Evolutionary conservation across 2,113 vertebrate genomes (phyloP).

Genomic region (Prionailurus bengalensis): DNA sequence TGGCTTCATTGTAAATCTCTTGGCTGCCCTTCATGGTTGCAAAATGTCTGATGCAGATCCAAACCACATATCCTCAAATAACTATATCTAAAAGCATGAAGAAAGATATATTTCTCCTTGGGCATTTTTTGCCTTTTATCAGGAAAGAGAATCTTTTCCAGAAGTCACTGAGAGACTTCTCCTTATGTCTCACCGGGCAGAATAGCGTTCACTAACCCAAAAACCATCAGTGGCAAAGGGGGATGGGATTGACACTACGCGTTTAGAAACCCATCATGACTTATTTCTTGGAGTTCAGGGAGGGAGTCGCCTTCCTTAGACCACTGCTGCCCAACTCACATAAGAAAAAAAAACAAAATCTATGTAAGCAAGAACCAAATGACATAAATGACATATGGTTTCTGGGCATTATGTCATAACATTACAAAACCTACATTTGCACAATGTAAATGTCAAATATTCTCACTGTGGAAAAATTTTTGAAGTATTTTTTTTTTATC

Average conservation of each 20-base stretch:
- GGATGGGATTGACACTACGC: too few species aligned
- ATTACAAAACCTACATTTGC: not conserved
- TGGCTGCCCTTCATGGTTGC: not conserved
- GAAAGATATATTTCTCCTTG: not conserved
- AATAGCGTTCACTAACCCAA: not conserved
- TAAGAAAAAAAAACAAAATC: not conserved
- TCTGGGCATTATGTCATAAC: not conserved
- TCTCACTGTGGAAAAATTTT: conserved; percentile 16
- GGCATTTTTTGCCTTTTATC: not conserved
- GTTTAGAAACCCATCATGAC: not conserved
- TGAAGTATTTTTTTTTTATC: not conserved
- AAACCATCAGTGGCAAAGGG: not conserved
- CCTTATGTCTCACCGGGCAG: not conserved
- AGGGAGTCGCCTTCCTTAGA: not conserved
- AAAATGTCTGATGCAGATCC: not conserved
- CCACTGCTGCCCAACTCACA: not conserved
- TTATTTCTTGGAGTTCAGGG: not conserved
- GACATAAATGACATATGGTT: not conserved
- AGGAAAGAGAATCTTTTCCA: not conserved
- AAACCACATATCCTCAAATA: not conserved
- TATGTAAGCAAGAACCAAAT: not conserved
- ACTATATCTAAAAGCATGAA: not conserved
- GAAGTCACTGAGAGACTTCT: not conserved
- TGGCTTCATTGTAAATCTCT: not conserved
- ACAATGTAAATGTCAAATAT: conserved; percentile 55